phyloP scores from a whole-genome alignment of 2,113 vertebrate species.

The Aldabrachelys gigantea region DNA sequence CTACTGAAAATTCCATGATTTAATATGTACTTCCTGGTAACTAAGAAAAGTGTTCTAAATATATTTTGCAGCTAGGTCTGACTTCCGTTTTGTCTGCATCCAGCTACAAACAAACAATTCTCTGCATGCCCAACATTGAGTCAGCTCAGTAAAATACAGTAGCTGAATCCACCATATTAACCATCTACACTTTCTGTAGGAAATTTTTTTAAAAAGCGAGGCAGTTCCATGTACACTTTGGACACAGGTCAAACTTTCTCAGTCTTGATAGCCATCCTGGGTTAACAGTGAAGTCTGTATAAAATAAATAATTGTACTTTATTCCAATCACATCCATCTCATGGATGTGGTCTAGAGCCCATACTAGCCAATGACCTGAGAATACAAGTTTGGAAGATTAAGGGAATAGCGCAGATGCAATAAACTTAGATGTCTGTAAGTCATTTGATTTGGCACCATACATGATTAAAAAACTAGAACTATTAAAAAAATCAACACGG shows the following conservation, averaged over 20 bases:
- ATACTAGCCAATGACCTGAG: neutral
- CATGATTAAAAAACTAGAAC: too few species aligned
- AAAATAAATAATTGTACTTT: accelerated
- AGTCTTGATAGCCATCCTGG: neutral
- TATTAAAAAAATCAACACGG: too few species aligned
- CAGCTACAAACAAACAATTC: slow-evolving; percentile 5
- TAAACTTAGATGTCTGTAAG: neutral
- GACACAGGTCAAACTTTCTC: neutral
- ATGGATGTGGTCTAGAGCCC: neutral
- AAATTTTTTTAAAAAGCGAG: neutral
- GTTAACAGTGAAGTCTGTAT: accelerated
- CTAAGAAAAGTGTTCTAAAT: neutral
- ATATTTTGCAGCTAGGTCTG: slow-evolving; percentile 10
- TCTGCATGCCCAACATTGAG: neutral
- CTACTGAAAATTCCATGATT: slow-evolving; percentile 25
- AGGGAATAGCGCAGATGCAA: neutral
- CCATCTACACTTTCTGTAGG: neutral
- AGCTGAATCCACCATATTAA: neutral
- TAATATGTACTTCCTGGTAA: slow-evolving; percentile 27
- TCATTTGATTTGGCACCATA: neutral
- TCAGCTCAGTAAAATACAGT: neutral
- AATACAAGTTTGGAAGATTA: neutral
- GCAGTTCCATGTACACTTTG: neutral
- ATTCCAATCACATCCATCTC: neutral
- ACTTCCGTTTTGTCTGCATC: neutral